Evolutionary conservation across 2,797 vertebrate genomes (phyloP), one percentile per base, ranked within the genome.

Genomic region (Hippopotamyrus pictus): DNA sequence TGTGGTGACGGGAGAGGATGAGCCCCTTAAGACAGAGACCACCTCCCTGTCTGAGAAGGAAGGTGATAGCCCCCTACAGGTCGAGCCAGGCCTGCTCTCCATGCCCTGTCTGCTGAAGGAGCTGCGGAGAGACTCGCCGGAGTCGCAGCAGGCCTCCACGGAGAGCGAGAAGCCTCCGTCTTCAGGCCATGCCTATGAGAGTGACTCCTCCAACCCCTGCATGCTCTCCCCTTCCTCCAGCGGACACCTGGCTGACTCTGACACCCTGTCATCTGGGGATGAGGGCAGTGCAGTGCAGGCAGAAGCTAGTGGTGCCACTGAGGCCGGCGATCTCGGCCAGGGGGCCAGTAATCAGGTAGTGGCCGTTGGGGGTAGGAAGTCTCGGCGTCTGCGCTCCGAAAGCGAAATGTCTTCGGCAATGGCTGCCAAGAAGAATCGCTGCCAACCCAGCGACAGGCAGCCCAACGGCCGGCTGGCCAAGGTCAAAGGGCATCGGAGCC

Each of bases 151-250:
- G 84, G 96, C 97, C 0, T 98, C 97, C 3, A 97, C 97, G 0
- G 97, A 97, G 88, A 97, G 97, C 0, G 97, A 98, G 91, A 98
- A 97, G 92, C 96, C 97, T 0, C 89, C 48, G 17, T 62, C 91
- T 0, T 91, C 95, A 11, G 93, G 94, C 88, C 95, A 90, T 17
- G 92, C 96, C 91, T 98, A 99, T 9, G 98, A 99, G 94, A 99
- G 98, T 93, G 98, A 99, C 95, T 99, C 98, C 90, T 99, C 99
- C 65, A 99, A 98, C 57, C 97, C 97, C 90, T 98, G 98, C 95
- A 98, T 98, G 97, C 96, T 98, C 89, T 99, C 99, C 33, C 98
- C 99, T 79, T 99, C 99, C 89, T 99, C 98, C 94, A 99, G 98
- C 0, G 98, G 98, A 90, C 97, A 99, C 92, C 95, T 99, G 89